Percentiles rank a stretch among this genome's conserved stretches.
These are phyloP conservation scores for Drosophila neocordata DNA, from an alignment of 1,140 invertebrate genomes.

Conservation along the genomic window DNA sequence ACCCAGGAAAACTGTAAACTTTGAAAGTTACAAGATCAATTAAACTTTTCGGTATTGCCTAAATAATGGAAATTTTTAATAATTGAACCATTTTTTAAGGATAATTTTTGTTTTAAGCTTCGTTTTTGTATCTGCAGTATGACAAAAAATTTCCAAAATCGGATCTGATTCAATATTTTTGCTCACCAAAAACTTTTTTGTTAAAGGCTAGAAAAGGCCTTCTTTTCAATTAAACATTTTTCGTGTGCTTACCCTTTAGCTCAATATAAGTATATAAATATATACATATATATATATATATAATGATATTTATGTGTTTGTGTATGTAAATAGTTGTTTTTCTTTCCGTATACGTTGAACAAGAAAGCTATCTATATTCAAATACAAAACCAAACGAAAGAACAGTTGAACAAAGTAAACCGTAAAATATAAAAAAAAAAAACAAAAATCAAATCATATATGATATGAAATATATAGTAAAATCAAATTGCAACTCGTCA, in stretches of 20 bases:
- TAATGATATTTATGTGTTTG: conserved; percentile 50
- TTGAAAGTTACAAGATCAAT: not conserved
- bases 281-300: conserved; percentile 15
- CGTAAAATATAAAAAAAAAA: conserved; percentile 17
- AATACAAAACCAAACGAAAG: conserved; percentile 38
- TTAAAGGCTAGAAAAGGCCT: too few species aligned
- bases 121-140: too few species aligned
- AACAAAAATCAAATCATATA: conserved; percentile 23
- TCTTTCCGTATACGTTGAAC: conserved; percentile 58
- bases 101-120: not conserved
- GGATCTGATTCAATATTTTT: not conserved
- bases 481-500: conserved; percentile 76
- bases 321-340: conserved; percentile 73
- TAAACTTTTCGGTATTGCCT: not conserved
- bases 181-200: not conserved
- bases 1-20: not conserved
- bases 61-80: not conserved
- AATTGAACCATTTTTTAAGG: not conserved
- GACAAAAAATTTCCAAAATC: not conserved
- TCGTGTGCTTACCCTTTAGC: conserved; percentile 5
- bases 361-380: conserved; percentile 52
- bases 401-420: conserved; percentile 46
- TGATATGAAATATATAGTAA: conserved; percentile 26
- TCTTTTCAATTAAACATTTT: not conserved
- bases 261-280: conserved; percentile 23